These are phyloP conservation scores for Plecturocebus donacophilus DNA, from an alignment of 2,113 vertebrate genomes.

Conservation along the genomic window DNA sequence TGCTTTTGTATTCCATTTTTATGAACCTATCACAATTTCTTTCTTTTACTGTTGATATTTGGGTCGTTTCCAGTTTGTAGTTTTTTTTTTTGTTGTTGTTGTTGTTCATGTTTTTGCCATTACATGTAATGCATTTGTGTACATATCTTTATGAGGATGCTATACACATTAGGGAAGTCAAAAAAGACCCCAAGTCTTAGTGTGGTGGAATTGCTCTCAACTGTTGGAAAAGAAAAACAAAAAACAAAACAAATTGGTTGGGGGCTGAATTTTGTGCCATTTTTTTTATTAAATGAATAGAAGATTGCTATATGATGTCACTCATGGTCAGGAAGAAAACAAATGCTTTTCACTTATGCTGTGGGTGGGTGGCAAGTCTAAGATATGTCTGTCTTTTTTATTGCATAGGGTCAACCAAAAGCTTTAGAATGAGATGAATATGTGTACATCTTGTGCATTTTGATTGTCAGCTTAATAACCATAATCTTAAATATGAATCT, in stretches of 20 bases:
- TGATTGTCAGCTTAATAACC: neutral
- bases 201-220: neutral
- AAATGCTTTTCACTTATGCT: neutral
- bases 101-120: neutral
- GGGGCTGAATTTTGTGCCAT: neutral
- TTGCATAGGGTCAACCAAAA: neutral
- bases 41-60: neutral
- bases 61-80: neutral
- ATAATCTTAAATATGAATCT: neutral
- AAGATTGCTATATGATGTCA: neutral
- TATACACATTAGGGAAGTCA: neutral
- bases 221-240: neutral
- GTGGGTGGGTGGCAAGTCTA: neutral
- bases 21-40: neutral
- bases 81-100: too few species aligned
- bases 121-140: neutral
- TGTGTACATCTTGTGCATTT: neutral
- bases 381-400: neutral
- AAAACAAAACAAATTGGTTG: neutral
- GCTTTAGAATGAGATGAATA: neutral
- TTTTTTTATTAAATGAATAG: neutral
- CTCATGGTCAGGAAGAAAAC: neutral
- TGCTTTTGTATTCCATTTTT: neutral
- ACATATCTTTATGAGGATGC: neutral
- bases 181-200: neutral